Evolutionary conservation across 2,888 invertebrate genomes (phyloP), one percentile per base, ranked within the genome.

Genomic region (Machimus rusticus): DNA sequence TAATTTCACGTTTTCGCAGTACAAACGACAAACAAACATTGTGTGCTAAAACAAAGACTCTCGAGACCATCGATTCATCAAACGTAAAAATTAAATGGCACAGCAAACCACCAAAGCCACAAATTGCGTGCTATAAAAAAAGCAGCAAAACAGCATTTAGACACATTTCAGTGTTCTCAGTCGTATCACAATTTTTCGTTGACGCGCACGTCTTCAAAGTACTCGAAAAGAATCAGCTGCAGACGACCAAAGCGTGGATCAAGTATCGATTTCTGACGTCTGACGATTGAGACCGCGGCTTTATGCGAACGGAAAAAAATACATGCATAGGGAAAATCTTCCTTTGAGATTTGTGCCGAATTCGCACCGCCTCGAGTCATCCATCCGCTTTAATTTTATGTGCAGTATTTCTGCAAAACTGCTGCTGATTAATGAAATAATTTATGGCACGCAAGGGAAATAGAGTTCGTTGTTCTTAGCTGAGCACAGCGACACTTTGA

Each of bases 21-120:
- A 12, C 6, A 6, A 37, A 19, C 76, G 12, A 16, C 14, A 37
- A n/a, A 34, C 9, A 19, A 34, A 28, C n/a, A 37, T 76, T 66
- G 2, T 66, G 66, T 2, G 28, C 66, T 66, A 12, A 66, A 66
- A 66, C 28, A 66, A 66, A 66, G 66, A 46, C 19, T 37, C 51
- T 51, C 5, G 51, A 81, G 31, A 81, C 81, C 55, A 23, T 39
- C 39, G 39, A 81, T 55, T 81, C 81, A 43, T 81, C 81, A 81
- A 81, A 31, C 51, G 51, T 81, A 81, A 55, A 81, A 81, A 81
- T 81, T 51, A 81, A 81, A 81, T 81, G 81, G 55, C 81, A 81
- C 31, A 81, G 81, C 81, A 81, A 81, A 81, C 81, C 81, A 14
- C 81, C 34, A 81, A 81, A 81, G 55, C 81, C 81, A 55, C 81